Evolutionary conservation across 2,888 invertebrate species (phyloP), one percentile per base, ranked within the genome.

Genomic region (Drosophila falleni): DNA sequence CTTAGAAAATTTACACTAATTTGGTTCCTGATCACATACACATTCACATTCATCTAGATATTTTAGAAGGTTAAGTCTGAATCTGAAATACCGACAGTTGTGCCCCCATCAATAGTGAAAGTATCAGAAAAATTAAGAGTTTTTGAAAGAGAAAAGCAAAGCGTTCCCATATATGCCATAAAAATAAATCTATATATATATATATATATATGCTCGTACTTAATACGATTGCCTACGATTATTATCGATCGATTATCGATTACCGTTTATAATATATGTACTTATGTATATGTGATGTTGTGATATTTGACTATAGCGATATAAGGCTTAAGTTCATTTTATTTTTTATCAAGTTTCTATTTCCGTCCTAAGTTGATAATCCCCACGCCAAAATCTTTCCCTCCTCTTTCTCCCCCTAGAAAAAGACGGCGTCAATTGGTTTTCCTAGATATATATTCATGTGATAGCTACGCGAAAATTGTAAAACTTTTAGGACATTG

Each of bases 251-350:
- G 41, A 15, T 50, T 58, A 75, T 26, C 75, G 71, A 71, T 65
- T 72, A 72, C 55, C 66, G 61, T 41, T 61, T 74, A 73, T 58
- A 44, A 71, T 74, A 77, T 78, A 64, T 75, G 64, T 61, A 67
- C 76, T 58, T 80, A 77, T 76, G 68, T 80, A 78, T 76, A 80
- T 80, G 82, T 72, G 75, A 80, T 80, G 81, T 81, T 78, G 78
- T 80, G 78, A 78, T 78, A 78, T 80, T 77, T 81, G 80, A 81
- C 68, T 79, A 69, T 81, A 80, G 79, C 81, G 39, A 71, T 66
- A 56, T 68, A 78, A 81, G 78, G 61, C 61, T 61, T 70, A 23
- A 62, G 68, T 76, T 78, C 41, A 51, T 29, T 58, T 61, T 10
- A 33, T 26, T 53, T 51, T 51, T 15, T 16, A 8, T 62, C 65